Percentiles rank a stretch among this genome's conserved stretches.
Conservation (phyloP, 2,888 invertebrate genomes). For the Microdon myrmicae region DNA sequence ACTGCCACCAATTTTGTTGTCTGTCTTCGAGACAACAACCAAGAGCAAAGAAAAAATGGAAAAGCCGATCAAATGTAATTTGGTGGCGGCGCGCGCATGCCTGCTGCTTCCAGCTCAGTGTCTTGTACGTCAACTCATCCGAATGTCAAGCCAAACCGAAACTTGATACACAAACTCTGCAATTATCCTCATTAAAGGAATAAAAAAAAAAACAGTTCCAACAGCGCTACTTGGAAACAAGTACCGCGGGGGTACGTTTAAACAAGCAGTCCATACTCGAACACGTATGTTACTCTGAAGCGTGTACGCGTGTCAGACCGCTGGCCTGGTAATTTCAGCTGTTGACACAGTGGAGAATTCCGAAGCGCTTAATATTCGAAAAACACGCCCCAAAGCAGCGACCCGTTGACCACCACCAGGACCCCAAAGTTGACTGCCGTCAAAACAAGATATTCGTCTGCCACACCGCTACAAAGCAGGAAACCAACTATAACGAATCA, state of each 20-base stretch:
- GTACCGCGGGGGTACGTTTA: slow-evolving; percentile 5
- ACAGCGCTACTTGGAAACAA: slow-evolving; percentile 24
- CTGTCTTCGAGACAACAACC: slow-evolving; percentile 29
- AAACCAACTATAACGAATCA: too few relatives aligned
- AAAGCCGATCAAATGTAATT: too few relatives aligned
- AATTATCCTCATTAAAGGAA: slow-evolving; percentile 49
- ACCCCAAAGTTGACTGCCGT: slow-evolving; percentile 30
- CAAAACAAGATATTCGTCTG: slow-evolving; percentile 29
- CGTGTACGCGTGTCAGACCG: slow-evolving; percentile 50
- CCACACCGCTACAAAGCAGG: too few relatives aligned
- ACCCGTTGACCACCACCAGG: slow-evolving; percentile 38
- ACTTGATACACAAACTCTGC: slow-evolving; percentile 48
- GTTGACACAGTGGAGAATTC: slow-evolving; percentile 52
- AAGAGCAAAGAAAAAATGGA: slow-evolving; percentile 2
- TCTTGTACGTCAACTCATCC: slow-evolving; percentile 48
- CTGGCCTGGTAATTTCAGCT: slow-evolving; percentile 50
- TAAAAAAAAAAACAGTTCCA: slow-evolving; percentile 14
- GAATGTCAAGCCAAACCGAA: slow-evolving; percentile 50
- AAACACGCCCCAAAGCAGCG: slow-evolving; percentile 45
- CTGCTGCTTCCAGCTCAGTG: slow-evolving; percentile 35
- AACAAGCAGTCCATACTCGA: too few relatives aligned
- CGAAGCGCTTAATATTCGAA: slow-evolving; percentile 48
- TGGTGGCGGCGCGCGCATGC: slow-evolving; percentile 33
- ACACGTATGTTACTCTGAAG: slow-evolving; percentile 24
- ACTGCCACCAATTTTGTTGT: slow-evolving; percentile 40